Percentiles rank a stretch among this genome's conserved stretches.
Conservation (phyloP, 1,140 invertebrate species). For the Solenopsis fugax region DNA sequence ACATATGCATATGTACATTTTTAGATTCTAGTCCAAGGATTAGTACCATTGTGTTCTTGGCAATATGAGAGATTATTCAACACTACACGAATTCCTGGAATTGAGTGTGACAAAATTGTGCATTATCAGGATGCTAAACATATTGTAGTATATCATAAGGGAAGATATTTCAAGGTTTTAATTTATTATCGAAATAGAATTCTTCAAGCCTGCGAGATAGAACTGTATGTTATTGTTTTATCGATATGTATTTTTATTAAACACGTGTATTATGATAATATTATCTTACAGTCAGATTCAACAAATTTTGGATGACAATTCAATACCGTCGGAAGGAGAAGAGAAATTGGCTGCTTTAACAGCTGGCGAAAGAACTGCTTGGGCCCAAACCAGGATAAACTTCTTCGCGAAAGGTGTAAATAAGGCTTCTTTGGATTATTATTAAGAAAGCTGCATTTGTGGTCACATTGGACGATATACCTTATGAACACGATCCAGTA, state of each 20-base stretch:
- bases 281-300: slow-evolving; percentile 88
- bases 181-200: slow-evolving; percentile 96
- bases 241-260: slow-evolving; percentile 27
- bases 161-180: slow-evolving; percentile 97
- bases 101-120: too few species aligned
- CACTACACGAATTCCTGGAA: too few species aligned
- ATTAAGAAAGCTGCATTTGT: slow-evolving; percentile 98
- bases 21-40: slow-evolving; percentile 96
- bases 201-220: too few species aligned
- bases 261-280: neutral
- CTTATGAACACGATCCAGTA: slow-evolving; percentile 94
- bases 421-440: slow-evolving; percentile 93
- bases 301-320: too few species aligned
- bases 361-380: slow-evolving; percentile 95
- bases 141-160: slow-evolving; percentile 96
- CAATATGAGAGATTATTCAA: too few species aligned
- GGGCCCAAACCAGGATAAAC: slow-evolving; percentile 93
- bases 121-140: too few species aligned
- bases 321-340: too few species aligned
- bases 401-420: too few species aligned
- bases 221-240: too few species aligned
- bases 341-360: too few species aligned
- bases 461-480: slow-evolving; percentile 95
- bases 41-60: too few species aligned
- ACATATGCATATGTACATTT: slow-evolving; percentile 62